Percentiles rank a stretch among this genome's conserved stretches.
These are phyloP conservation scores for Enteromius afrohamiltoni DNA, from an alignment of 2,797 vertebrate species.

Conservation along the genomic window DNA sequence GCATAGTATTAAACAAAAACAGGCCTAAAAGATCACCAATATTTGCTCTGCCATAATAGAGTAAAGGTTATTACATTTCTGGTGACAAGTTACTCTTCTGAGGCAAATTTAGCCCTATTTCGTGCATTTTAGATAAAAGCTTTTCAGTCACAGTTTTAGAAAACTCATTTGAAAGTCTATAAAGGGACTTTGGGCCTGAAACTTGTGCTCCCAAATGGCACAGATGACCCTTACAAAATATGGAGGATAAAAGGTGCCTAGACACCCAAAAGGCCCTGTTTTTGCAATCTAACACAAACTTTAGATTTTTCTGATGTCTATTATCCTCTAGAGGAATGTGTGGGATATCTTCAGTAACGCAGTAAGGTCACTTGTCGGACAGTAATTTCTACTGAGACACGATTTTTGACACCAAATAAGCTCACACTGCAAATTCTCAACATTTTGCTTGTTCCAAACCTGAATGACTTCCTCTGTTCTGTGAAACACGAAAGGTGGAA, in stretches of 20 bases:
- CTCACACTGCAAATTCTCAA: slow-evolving; percentile 4
- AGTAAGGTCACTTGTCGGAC: slow-evolving; percentile 26
- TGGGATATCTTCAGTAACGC: slow-evolving; percentile 5
- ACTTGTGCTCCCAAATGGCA: neutral
- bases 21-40: slow-evolving; percentile 54
- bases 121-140: slow-evolving; percentile 24
- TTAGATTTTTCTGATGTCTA: slow-evolving; percentile 8
- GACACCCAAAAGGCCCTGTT: slow-evolving; percentile 10
- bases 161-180: slow-evolving; percentile 17
- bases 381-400: slow-evolving; percentile 27
- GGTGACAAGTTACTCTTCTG: slow-evolving; percentile 24
- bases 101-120: slow-evolving; percentile 35
- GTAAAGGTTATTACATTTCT: slow-evolving; percentile 32
- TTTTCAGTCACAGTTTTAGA: slow-evolving; percentile 22
- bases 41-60: slow-evolving; percentile 30
- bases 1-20: slow-evolving; percentile 38
- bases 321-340: neutral
- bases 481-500: neutral
- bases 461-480: neutral
- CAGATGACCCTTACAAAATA: slow-evolving; percentile 16
- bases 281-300: slow-evolving; percentile 9
- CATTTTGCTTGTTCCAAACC: slow-evolving; percentile 1
- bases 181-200: neutral
- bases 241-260: slow-evolving; percentile 8
- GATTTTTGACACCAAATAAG: slow-evolving; percentile 9